A percentile compares a stretch with the other conserved stretches of the same genome.
These are phyloP conservation scores for Meloidogyne exigua DNA, from an alignment of 1,140 invertebrate species.

Conservation along the genomic window DNA sequence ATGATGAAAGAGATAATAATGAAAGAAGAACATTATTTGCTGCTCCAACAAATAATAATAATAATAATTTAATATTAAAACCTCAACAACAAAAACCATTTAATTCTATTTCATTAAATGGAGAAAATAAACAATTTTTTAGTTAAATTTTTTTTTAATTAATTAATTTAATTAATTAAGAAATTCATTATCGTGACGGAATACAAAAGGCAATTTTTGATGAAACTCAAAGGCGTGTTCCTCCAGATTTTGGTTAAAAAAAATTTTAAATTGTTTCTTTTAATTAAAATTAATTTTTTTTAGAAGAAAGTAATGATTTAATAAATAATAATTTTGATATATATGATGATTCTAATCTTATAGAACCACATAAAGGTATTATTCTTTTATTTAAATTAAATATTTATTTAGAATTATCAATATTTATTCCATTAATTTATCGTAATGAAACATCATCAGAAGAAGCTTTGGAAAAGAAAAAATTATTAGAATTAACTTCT, in stretches of 20 bases:
- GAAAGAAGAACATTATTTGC: conserved; percentile 32
- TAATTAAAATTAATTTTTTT: conserved; percentile 20
- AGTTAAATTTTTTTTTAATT: conserved; percentile 10
- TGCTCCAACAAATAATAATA: conserved; percentile 39
- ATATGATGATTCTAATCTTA: conserved; percentile 51
- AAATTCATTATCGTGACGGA: conserved; percentile 48
- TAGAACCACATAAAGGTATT: conserved; percentile 35
- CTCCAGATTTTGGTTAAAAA: conserved; percentile 36
- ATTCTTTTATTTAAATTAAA: not conserved
- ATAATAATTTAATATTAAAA: not conserved
- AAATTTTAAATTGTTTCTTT: not conserved
- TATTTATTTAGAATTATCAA: conserved; percentile 37
- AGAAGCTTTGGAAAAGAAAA: conserved; percentile 21
- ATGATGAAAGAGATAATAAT: not conserved
- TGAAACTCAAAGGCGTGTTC: conserved; percentile 38
- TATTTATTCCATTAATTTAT: conserved; percentile 57
- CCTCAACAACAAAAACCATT: conserved; percentile 15
- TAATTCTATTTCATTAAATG: conserved; percentile 27
- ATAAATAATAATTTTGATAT: conserved; percentile 39
- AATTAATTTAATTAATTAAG: conserved; percentile 12
- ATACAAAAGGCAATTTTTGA: conserved; percentile 58
- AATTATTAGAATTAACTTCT: not conserved
- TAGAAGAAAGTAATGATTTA: conserved; percentile 22
- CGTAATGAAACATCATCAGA: conserved; percentile 55
- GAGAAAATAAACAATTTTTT: conserved; percentile 39